phyloP scores from a whole-genome alignment of 1,140 invertebrate species.

The Alviniconcha marisindica region DNA sequence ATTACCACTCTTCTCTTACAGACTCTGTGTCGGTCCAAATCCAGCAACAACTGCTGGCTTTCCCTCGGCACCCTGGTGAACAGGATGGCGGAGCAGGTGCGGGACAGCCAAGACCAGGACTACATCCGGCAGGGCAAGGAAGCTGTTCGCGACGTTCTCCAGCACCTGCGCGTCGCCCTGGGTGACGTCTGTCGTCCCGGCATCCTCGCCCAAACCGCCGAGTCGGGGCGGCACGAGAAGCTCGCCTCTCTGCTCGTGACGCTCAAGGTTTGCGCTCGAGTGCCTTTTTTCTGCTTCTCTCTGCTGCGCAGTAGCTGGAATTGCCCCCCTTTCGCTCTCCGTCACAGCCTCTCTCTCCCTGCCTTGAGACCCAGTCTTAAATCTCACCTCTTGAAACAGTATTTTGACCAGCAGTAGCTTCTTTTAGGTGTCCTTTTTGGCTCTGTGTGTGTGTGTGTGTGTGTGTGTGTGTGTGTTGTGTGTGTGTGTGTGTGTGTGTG shows the following conservation, averaged over 20 bases:
- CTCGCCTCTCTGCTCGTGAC: background rate
- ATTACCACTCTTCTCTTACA: background rate
- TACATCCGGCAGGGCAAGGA: background rate
- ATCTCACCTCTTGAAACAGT: too few species aligned
- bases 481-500: background rate
- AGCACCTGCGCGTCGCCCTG: background rate
- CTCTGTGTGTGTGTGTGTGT: too few species aligned
- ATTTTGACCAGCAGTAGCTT: too few species aligned
- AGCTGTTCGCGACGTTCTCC: background rate
- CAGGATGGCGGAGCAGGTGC: conserved; percentile 1
- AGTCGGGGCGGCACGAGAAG: background rate
- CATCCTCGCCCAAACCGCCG: background rate
- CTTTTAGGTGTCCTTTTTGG: too few species aligned
- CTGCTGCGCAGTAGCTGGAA: too few species aligned
- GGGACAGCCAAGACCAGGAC: background rate
- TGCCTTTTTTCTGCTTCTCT: too few species aligned
- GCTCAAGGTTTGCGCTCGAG: background rate
- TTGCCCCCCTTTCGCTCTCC: too few species aligned
- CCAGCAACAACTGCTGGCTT: conserved; percentile 29
- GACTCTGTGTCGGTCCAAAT: background rate
- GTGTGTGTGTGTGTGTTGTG: background rate
- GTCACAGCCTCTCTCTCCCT: too few species aligned
- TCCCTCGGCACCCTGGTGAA: conserved; percentile 25
- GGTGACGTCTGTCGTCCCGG: conserved; percentile 5
- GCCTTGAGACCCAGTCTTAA: too few species aligned